Evolutionary conservation across 2,113 vertebrate genomes (phyloP).

Genomic region (Rafetus swinhoei): DNA sequence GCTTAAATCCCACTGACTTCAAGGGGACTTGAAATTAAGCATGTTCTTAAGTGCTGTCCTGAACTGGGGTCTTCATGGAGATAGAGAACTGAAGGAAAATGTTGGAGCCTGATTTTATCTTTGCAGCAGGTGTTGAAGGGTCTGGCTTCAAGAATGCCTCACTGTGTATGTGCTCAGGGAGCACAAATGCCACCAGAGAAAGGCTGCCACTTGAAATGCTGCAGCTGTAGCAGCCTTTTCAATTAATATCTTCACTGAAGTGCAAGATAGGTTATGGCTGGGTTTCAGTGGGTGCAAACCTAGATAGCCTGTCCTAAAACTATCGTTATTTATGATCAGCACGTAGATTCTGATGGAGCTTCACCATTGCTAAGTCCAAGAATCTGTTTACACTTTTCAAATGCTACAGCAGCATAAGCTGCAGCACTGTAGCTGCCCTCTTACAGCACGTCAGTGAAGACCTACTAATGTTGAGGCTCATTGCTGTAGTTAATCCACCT

Average conservation of each 20-base stretch:
- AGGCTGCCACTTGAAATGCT: neutral
- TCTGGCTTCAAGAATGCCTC: neutral
- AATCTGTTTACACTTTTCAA: no score
- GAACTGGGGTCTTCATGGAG: neutral
- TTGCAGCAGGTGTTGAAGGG: neutral
- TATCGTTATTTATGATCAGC: neutral
- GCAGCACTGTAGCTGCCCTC: no score
- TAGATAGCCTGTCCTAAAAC: neutral
- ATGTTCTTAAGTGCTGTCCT: neutral
- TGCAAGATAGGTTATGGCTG: neutral
- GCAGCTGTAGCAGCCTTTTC: neutral
- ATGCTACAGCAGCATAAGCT: no score
- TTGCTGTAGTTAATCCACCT: neutral
- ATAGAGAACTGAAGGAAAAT: neutral
- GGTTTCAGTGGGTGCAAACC: neutral
- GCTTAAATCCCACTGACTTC: neutral
- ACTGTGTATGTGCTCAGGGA: accelerated
- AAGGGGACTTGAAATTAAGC: neutral
- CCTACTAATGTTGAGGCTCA: neutral
- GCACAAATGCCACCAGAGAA: neutral
- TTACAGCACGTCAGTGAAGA: neutral
- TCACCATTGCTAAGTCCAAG: neutral
- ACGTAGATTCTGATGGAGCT: neutral
- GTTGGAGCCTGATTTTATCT: neutral
- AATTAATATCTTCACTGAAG: neutral